A percentile compares a stretch with the other conserved stretches of the same genome.
These are phyloP conservation scores for Strongylocentrotus purpuratus DNA, from an alignment of 35 echinoderm and acorn worm species.

Conservation along the genomic window DNA sequence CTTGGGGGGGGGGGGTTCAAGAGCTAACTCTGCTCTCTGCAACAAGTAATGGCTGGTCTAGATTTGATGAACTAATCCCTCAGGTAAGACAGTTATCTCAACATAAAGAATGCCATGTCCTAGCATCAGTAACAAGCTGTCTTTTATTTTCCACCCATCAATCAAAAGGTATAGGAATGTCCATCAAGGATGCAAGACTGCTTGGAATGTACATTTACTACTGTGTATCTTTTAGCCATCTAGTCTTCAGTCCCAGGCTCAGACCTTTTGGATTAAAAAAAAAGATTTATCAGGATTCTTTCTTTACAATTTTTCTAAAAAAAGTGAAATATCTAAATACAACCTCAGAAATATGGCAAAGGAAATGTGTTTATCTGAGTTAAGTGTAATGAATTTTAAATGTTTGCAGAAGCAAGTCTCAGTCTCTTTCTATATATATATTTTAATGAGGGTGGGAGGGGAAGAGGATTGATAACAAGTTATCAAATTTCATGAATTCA, in stretches of 20 bases:
- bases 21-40: not conserved
- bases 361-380: too few species aligned
- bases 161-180: not conserved
- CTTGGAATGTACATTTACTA: conserved; percentile 18
- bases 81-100: not conserved
- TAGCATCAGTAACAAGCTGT: not conserved
- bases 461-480: too few species aligned
- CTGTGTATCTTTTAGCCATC: not conserved
- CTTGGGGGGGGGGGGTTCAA: not conserved
- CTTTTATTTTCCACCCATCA: not conserved
- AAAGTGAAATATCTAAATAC: too few species aligned
- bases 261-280: not conserved
- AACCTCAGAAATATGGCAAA: too few species aligned
- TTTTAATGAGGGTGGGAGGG: too few species aligned
- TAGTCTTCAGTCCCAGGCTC: not conserved
- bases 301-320: too few species aligned
- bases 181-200: not conserved
- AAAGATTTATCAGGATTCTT: too few species aligned
- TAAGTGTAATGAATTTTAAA: too few species aligned
- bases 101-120: not conserved
- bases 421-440: too few species aligned
- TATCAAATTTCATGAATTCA: not conserved
- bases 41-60: not conserved
- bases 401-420: too few species aligned
- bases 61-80: not conserved